These are phyloP conservation scores for Rhagophthalmus giganteus DNA, from an alignment of 2,888 invertebrate species.

Conservation along the genomic window DNA sequence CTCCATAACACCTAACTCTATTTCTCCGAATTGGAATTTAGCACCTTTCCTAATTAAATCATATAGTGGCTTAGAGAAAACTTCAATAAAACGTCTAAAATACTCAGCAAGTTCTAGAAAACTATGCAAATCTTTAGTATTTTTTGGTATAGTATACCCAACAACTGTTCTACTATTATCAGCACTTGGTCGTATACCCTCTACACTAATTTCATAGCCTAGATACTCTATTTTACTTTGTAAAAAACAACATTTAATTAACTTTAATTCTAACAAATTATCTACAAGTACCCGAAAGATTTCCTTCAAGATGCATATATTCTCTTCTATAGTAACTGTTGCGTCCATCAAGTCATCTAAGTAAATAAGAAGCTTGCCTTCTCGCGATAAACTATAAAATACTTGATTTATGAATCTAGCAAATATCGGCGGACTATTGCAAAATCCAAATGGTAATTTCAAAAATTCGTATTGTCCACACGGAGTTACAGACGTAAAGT, in stretches of 20 bases:
- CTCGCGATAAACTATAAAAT: conserved; percentile 21
- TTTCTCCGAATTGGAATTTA: conserved; percentile 2
- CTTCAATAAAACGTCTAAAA: conserved; percentile 15
- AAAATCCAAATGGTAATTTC: conserved; percentile 39
- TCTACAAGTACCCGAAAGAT: conserved; percentile 8
- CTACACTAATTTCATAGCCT: conserved; percentile 10
- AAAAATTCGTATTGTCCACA: conserved; percentile 37
- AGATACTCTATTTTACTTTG: conserved; percentile 14
- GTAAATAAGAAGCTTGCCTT: conserved; percentile 21
- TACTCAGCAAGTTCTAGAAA: conserved; percentile 21
- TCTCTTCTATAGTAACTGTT: conserved; percentile 21
- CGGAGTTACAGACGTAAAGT: background rate
- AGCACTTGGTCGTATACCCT: conserved; percentile 11
- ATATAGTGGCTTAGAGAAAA: conserved; percentile 3
- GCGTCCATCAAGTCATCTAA: conserved; percentile 33
- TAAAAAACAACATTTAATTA: conserved; percentile 27
- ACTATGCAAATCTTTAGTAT: conserved; percentile 10
- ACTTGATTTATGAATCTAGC: conserved; percentile 18
- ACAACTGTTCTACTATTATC: background rate
- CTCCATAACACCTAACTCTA: background rate
- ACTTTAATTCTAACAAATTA: conserved; percentile 12
- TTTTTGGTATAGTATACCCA: conserved; percentile 19
- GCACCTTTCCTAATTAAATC: conserved; percentile 2
- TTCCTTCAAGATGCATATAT: conserved; percentile 18
- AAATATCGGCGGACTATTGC: conserved; percentile 36